Base-by-base conservation (phyloP, 2,888 invertebrate genomes). In the Leptopilina myrica region DNA sequence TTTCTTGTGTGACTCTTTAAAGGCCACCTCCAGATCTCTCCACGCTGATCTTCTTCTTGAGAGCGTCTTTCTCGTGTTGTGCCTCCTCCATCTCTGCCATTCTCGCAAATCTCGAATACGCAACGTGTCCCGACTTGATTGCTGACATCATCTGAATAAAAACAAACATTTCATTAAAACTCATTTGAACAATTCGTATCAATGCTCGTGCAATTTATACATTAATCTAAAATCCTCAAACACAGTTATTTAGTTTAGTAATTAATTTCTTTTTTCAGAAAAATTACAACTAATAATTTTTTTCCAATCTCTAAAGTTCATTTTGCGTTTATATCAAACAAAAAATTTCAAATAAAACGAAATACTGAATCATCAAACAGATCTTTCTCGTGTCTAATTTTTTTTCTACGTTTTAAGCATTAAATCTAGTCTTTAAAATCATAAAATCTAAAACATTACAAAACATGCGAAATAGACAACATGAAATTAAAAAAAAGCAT, bases 21-120 rank as follows among this genome's bases (percentile, higher is more conserved):
- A 99, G 93, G 85, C 99, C 99, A 85, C 99, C 99, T 26, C 99
- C 98, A 86, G 98, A 98, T 89, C 99, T 95, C 91, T 98, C 98
- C 1, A 99, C 98, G 56, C 95, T 95, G 90, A 97, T 97, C 82
- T 92, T 90, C 92, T 96, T 95, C 92, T 95, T 96, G 65, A 96
- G 93, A 83, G 93, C 92, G 86, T 96, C 96, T 85, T 95, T 94
- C 89, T 97, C 96, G 85, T 96, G 95, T 84, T 96, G 95, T 79
- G 95, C 96, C 89, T 97, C 97, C 89, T 97, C 97, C 93, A 97
- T 94, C 92, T 98, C 97, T 0, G 98, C 98, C 95, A 98, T 97
- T 87, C 96, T 95, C 2, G 99, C 99, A 92, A 99, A 98, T 81
- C 99, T 94, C 15, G 98, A 99, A 92, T 98, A 97, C 2, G 98